Conservation (phyloP, 2,113 vertebrate genomes). For the Emydocephalus ijimae region DNA sequence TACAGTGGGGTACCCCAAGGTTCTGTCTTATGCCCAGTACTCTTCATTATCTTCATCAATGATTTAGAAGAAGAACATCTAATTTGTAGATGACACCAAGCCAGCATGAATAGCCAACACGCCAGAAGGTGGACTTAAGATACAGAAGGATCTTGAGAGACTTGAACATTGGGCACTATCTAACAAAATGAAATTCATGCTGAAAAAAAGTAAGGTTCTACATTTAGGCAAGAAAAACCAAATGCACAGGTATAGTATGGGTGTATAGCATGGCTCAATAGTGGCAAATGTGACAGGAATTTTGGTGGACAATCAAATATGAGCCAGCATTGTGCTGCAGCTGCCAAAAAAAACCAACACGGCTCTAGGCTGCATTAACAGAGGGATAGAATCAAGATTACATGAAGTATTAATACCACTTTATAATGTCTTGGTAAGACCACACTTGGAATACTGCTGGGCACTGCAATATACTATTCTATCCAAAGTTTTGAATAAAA, state of each 20-base stretch:
- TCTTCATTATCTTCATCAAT: background rate
- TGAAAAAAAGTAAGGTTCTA: background rate
- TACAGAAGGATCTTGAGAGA: background rate
- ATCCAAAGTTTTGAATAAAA: background rate
- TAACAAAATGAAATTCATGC: background rate
- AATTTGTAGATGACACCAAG: background rate
- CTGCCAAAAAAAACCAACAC: background rate
- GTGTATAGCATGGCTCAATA: background rate
- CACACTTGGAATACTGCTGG: background rate
- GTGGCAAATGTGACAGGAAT: background rate
- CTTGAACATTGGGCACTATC: background rate
- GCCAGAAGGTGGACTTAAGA: background rate
- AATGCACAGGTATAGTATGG: background rate
- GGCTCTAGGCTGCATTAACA: background rate
- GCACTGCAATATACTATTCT: background rate
- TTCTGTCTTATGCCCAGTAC: background rate
- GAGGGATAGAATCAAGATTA: background rate
- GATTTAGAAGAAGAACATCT: background rate
- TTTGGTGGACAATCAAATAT: background rate
- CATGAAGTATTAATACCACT: background rate
- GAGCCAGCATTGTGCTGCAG: background rate
- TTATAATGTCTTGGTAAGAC: background rate
- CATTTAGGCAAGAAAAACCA: background rate
- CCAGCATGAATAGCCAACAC: background rate
- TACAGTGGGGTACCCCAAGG: background rate